Conservation (phyloP, 2,113 vertebrate species). For the Oryzias melastigma region DNA sequence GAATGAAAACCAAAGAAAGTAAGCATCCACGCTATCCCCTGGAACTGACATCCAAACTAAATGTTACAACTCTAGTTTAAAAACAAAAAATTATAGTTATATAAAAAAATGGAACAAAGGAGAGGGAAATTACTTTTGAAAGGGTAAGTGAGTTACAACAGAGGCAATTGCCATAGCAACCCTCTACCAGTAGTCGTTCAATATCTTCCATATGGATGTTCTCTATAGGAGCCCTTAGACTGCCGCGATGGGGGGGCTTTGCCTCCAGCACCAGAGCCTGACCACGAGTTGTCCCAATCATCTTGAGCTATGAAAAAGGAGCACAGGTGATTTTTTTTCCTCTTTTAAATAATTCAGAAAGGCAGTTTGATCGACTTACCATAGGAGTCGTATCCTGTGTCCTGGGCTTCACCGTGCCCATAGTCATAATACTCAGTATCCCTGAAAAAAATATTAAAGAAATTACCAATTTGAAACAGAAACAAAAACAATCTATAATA, state of each 20-base stretch:
- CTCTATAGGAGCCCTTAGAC: constrained; percentile 87
- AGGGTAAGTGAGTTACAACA: constrained; percentile 90
- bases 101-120: constrained; percentile 59
- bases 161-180: constrained; percentile 88
- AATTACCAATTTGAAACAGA: background rate
- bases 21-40: constrained; percentile 16
- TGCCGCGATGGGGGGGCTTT: constrained; percentile 85
- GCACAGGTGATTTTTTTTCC: constrained; percentile 4
- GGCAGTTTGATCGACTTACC: constrained; percentile 71
- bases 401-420: constrained; percentile 92
- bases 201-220: constrained; percentile 94
- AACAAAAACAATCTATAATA: background rate
- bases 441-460: constrained; percentile 63
- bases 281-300: constrained; percentile 89
- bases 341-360: background rate
- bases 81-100: constrained; percentile 43
- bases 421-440: constrained; percentile 99
- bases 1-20: constrained; percentile 49
- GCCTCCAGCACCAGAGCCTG: constrained; percentile 73
- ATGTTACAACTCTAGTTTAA: constrained; percentile 36
- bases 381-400: constrained; percentile 87
- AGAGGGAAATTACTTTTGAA: constrained; percentile 94
- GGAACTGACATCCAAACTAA: constrained; percentile 61
- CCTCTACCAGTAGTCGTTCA: constrained; percentile 81
- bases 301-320: constrained; percentile 82